A percentile compares a stretch with the other conserved stretches of the same genome.
phyloP scores from a whole-genome alignment of 1,140 invertebrate species.

The Cyclargus thomasi region DNA sequence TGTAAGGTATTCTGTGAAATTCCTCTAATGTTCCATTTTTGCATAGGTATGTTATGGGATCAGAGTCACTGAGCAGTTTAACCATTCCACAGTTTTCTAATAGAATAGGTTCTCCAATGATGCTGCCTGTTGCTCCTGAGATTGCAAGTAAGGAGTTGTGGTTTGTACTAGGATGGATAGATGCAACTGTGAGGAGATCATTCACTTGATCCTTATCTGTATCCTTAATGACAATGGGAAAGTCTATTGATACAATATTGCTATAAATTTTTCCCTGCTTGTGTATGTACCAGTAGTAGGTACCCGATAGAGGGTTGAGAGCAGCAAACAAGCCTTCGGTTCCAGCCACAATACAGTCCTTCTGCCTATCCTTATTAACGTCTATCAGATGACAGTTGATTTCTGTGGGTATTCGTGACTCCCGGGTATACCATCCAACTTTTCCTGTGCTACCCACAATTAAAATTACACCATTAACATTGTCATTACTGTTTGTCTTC shows the following conservation, averaged over 20 bases:
- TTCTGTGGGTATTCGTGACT: slow-evolving; percentile 78
- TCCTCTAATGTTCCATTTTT: slow-evolving; percentile 69
- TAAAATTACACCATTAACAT: slow-evolving; percentile 76
- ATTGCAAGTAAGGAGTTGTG: slow-evolving; percentile 79
- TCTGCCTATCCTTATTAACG: slow-evolving; percentile 80
- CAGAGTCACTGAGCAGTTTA: slow-evolving; percentile 49
- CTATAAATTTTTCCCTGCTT: slow-evolving; percentile 67
- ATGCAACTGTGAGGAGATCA: slow-evolving; percentile 79
- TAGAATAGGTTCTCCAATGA: slow-evolving; percentile 75
- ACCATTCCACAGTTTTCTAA: slow-evolving; percentile 72
- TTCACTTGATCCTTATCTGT: slow-evolving; percentile 81
- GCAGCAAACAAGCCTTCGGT: slow-evolving; percentile 80
- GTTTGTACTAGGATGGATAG: slow-evolving; percentile 68
- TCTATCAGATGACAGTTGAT: slow-evolving; percentile 84
- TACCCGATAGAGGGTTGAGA: slow-evolving; percentile 81
- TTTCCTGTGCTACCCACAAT: slow-evolving; percentile 79
- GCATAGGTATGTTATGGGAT: slow-evolving; percentile 67
- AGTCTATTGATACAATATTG: slow-evolving; percentile 76
- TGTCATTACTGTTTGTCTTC: slow-evolving; percentile 56
- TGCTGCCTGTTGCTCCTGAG: slow-evolving; percentile 78
- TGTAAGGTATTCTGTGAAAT: slow-evolving; percentile 45
- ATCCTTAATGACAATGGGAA: slow-evolving; percentile 83
- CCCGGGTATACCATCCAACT: slow-evolving; percentile 79
- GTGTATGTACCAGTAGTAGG: slow-evolving; percentile 79
- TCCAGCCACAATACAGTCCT: slow-evolving; percentile 83